Base-by-base conservation (phyloP, 2,113 vertebrate species). In the Pleuronectes platessa region DNA sequence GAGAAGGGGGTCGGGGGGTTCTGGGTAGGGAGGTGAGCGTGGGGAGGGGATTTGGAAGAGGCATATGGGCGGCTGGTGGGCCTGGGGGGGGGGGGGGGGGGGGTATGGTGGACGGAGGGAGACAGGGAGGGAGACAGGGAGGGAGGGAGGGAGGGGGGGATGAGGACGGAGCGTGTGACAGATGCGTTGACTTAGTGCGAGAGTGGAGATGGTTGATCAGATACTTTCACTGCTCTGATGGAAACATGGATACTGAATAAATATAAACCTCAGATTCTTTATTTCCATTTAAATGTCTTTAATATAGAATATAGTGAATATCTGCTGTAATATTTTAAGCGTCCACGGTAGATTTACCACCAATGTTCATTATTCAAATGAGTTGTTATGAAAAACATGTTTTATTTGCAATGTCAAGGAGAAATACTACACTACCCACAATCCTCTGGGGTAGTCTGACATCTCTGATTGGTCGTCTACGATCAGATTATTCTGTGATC, bases 101-200 rank as follows among this genome's bases (percentile, higher is more conserved):
- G 14, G 1, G 5, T 20, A 21, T 20, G 61, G 49, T 17, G 51
- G 45, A 40, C 8, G 60, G 42, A 56, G 1, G 47, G 37, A 63
- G 56, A 21, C 21, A 63, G 0, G 60, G 42, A 56, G 1, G 47
- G 37, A 63, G 56, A 21, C 21, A 63, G 0, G 59, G 71, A 62
- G 67, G 59, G 74, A 68, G 53, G 53, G 53, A 21, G 1, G 54
- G 62, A 0, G 35, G 35, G 68, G 55, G 79, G 76, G 84, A 8
- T 53, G 64, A 83, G 76, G 84, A 60, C 71, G 78, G 35, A 53
- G 74, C 47, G 56, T 70, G 69, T 85, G 83, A 86, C 81, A 88
- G 87, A 92, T 92, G 82, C 88, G 79, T 90, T 87, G 83, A 85
- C 83, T 88, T 86, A 92, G 12, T 92, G 82, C 84, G 78, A 90